A percentile compares a stretch with the other conserved stretches of the same genome.
Evolutionary conservation across 2,888 invertebrate genomes (phyloP).

Genomic region (Rhogogaster chlorosoma): DNA sequence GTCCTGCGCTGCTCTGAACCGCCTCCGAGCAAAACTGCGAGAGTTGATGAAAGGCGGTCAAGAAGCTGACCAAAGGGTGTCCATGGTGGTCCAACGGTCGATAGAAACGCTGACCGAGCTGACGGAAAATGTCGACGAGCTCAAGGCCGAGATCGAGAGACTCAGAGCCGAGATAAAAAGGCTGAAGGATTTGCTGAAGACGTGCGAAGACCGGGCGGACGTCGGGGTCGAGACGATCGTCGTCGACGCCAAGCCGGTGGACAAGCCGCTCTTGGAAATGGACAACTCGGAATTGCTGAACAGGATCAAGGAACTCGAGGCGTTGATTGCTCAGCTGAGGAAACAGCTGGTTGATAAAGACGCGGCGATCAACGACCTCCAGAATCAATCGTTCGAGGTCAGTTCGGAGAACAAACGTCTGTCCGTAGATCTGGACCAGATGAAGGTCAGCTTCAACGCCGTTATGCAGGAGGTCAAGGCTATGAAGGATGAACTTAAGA

Average conservation of each 20-base stretch:
- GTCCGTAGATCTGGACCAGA: slow-evolving; percentile 61
- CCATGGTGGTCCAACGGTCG: slow-evolving; percentile 66
- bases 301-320: slow-evolving; percentile 54
- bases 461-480: slow-evolving; percentile 60
- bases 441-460: slow-evolving; percentile 59
- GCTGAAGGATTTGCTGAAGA: slow-evolving; percentile 53
- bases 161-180: slow-evolving; percentile 58
- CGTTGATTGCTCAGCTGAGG: slow-evolving; percentile 58
- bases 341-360: slow-evolving; percentile 64
- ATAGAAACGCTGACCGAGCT: slow-evolving; percentile 68
- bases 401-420: slow-evolving; percentile 53
- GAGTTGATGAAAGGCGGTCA: slow-evolving; percentile 69
- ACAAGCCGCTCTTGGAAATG: slow-evolving; percentile 52
- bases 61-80: slow-evolving; percentile 64
- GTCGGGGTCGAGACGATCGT: slow-evolving; percentile 9
- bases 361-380: slow-evolving; percentile 57
- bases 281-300: slow-evolving; percentile 55
- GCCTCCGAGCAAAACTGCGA: slow-evolving; percentile 69
- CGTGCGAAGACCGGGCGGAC: slow-evolving; percentile 14
- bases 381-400: slow-evolving; percentile 55
- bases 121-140: slow-evolving; percentile 65
- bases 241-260: background rate
- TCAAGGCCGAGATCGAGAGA: slow-evolving; percentile 65
- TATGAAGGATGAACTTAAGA: slow-evolving; percentile 63
- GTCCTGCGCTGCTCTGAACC: slow-evolving; percentile 70